These are phyloP conservation scores for Cotesia typhae DNA, from an alignment of 1,140 invertebrate species.

Conservation along the genomic window DNA sequence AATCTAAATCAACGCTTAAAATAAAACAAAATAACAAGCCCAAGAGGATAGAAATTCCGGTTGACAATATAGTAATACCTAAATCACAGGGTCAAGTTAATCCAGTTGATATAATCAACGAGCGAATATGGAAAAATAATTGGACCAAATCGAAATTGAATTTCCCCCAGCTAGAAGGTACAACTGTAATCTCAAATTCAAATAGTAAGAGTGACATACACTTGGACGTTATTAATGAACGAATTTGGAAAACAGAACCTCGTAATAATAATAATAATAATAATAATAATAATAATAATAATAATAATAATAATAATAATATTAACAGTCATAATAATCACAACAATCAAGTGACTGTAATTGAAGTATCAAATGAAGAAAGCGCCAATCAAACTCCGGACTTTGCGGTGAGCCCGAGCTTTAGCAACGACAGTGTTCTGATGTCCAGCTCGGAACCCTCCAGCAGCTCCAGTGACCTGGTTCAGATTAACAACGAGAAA, in stretches of 20 bases:
- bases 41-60: not conserved
- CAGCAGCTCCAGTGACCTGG: slow-evolving; percentile 58
- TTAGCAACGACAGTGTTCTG: slow-evolving; percentile 58
- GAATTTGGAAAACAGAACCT: slow-evolving; percentile 53
- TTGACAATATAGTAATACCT: slow-evolving; percentile 33
- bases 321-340: slow-evolving; percentile 14
- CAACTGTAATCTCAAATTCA: slow-evolving; percentile 15
- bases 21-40: slow-evolving; percentile 18
- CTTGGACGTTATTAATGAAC: slow-evolving; percentile 59
- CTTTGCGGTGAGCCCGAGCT: slow-evolving; percentile 57
- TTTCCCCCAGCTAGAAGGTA: slow-evolving; percentile 11
- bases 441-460: slow-evolving; percentile 62
- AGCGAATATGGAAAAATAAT: slow-evolving; percentile 60
- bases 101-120: slow-evolving; percentile 59
- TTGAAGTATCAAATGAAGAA: slow-evolving; percentile 55
- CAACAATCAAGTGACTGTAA: slow-evolving; percentile 49
- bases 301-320: slow-evolving; percentile 19
- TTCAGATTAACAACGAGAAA: slow-evolving; percentile 42
- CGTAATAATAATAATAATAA: slow-evolving; percentile 21
- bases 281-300: not conserved
- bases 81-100: slow-evolving; percentile 28
- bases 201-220: slow-evolving; percentile 39
- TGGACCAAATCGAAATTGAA: slow-evolving; percentile 48
- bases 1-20: slow-evolving; percentile 18
- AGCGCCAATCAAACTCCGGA: slow-evolving; percentile 45